These are phyloP conservation scores for Illadopsis cleaveri DNA, from an alignment of 2,113 vertebrate genomes.

Conservation along the genomic window DNA sequence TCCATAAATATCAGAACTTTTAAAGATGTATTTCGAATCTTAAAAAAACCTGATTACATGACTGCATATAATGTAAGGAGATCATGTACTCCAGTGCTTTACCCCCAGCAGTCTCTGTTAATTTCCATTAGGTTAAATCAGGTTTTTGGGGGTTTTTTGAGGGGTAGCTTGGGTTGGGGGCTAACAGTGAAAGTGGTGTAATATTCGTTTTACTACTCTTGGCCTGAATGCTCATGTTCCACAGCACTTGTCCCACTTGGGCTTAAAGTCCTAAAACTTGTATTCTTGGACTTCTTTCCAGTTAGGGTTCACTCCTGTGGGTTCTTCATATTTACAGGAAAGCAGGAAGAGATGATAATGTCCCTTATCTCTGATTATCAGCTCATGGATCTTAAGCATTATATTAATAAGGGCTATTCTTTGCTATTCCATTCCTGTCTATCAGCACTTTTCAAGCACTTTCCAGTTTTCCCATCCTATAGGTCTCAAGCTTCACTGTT, in stretches of 20 bases:
- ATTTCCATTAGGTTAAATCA: neutral
- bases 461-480: neutral
- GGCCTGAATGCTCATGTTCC: neutral
- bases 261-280: neutral
- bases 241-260: neutral
- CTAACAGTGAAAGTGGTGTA: neutral
- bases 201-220: neutral
- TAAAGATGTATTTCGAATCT: neutral
- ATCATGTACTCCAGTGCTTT: neutral
- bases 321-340: neutral
- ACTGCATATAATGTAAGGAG: neutral
- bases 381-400: neutral
- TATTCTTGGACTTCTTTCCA: neutral
- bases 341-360: neutral
- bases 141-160: fast-evolving
- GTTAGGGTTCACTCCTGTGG: neutral
- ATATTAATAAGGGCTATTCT: neutral
- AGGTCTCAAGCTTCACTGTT: neutral
- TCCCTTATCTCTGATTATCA: neutral
- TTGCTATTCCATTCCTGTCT: neutral
- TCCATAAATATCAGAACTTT: neutral
- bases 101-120: neutral
- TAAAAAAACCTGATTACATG: neutral
- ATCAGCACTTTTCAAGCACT: neutral
- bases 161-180: neutral